phyloP scores from a whole-genome alignment of 2,888 invertebrate genomes.

The Dynastes hyllus region DNA sequence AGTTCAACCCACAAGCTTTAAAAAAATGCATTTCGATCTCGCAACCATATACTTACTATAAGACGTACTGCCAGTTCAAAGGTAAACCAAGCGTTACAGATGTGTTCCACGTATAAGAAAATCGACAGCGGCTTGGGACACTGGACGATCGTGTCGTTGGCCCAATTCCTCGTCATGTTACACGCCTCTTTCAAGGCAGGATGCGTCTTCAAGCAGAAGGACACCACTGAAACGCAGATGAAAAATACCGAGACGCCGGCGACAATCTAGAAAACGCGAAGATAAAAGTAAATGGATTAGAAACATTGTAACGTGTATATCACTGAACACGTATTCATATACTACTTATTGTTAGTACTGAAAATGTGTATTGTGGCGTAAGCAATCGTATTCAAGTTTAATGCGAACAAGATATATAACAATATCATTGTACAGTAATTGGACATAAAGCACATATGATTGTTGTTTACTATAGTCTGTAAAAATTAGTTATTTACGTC shows the following conservation, averaged over 20 bases:
- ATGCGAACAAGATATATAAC: no score
- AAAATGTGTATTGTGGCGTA: no score
- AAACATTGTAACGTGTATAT: no score
- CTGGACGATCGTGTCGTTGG: constrained; percentile 60
- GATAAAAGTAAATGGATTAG: no score
- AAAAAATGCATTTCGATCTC: no score
- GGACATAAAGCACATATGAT: no score
- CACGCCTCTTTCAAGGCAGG: constrained; percentile 84
- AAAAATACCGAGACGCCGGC: constrained; percentile 95
- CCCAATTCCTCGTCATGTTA: constrained; percentile 57
- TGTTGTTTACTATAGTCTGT: background rate
- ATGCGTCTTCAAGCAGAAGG: constrained; percentile 97
- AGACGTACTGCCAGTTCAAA: constrained; percentile 91
- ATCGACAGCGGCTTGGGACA: constrained; percentile 73
- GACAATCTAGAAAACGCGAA: constrained; percentile 81
- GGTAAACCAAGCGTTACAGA: constrained; percentile 97
- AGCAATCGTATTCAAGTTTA: no score
- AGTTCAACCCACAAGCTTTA: no score
- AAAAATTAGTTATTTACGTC: no score
- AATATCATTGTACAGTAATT: no score
- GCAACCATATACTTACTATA: constrained; percentile 78
- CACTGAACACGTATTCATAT: no score
- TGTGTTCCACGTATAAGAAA: constrained; percentile 93
- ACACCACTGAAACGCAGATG: constrained; percentile 95
- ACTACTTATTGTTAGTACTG: no score